Percentiles rank a stretch among this genome's conserved stretches.
These are phyloP conservation scores for Megaleporinus macrocephalus DNA, from an alignment of 2,113 vertebrate species.

Conservation along the genomic window DNA sequence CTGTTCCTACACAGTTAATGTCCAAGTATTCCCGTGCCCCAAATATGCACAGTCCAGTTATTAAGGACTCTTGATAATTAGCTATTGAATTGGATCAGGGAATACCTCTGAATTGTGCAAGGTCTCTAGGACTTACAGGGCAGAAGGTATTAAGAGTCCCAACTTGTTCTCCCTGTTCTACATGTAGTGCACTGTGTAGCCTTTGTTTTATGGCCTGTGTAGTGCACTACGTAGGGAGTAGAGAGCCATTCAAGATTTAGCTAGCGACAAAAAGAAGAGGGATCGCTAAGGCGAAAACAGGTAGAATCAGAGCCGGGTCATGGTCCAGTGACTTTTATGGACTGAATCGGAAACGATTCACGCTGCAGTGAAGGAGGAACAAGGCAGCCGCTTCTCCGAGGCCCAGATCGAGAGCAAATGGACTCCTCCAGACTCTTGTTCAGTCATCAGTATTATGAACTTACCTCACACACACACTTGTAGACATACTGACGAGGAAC, in stretches of 20 bases:
- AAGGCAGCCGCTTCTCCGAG: slow-evolving; percentile 3
- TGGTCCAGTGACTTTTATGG: background rate
- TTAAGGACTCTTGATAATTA: background rate
- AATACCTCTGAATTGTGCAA: background rate
- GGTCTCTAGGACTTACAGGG: background rate
- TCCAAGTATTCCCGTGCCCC: no score
- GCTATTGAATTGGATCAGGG: background rate
- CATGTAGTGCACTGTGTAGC: background rate
- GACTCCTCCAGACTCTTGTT: slow-evolving; percentile 31
- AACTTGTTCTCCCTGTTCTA: background rate
- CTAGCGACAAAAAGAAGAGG: background rate
- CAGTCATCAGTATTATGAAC: slow-evolving; percentile 36
- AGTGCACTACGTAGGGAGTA: background rate
- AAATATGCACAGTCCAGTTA: background rate
- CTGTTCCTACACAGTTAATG: no score
- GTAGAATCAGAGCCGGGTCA: background rate
- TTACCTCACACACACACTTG: slow-evolving; percentile 42
- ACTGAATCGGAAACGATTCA: background rate
- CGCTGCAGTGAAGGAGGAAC: background rate
- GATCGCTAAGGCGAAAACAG: background rate
- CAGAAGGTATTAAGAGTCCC: background rate
- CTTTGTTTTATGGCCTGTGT: background rate
- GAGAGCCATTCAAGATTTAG: background rate
- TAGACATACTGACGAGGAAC: background rate
- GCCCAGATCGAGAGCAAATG: slow-evolving; percentile 13